These are phyloP conservation scores for Gobius niger DNA, from an alignment of 2,113 vertebrate genomes.

Conservation along the genomic window DNA sequence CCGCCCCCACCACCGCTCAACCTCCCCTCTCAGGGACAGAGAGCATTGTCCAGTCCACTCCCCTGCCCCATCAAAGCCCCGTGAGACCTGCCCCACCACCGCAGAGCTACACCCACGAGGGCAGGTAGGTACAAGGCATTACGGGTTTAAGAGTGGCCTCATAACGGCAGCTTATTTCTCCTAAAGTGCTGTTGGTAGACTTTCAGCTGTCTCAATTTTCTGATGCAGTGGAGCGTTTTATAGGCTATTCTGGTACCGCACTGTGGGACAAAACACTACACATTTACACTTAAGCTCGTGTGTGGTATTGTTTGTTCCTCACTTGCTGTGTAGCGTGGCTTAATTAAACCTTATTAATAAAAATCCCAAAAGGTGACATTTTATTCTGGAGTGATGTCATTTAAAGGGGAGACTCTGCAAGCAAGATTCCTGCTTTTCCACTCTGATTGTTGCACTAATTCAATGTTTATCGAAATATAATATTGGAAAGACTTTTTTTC, in stretches of 20 bases:
- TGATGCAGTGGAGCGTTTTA: slow-evolving; percentile 29
- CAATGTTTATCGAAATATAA: too few species aligned
- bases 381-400: too few species aligned
- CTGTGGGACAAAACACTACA: slow-evolving; percentile 29
- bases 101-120: slow-evolving; percentile 88
- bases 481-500: too few species aligned
- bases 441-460: too few species aligned
- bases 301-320: neutral
- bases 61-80: slow-evolving; percentile 76
- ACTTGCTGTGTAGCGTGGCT: neutral
- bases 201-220: slow-evolving; percentile 23
- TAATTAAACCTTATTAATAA: too few species aligned
- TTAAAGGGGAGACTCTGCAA: too few species aligned
- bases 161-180: neutral
- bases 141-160: neutral
- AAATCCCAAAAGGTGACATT: too few species aligned
- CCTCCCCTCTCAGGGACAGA: slow-evolving; percentile 73
- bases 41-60: slow-evolving; percentile 78
- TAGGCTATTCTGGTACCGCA: slow-evolving; percentile 26
- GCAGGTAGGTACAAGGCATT: slow-evolving; percentile 79
- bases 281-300: neutral
- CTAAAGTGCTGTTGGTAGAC: slow-evolving; percentile 1
- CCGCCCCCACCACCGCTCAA: slow-evolving; percentile 62
- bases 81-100: slow-evolving; percentile 79
- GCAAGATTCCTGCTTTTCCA: too few species aligned